A percentile compares a stretch with the other conserved stretches of the same genome.
Conservation (phyloP, 1,140 invertebrate genomes). For the Drosophila lowei region DNA sequence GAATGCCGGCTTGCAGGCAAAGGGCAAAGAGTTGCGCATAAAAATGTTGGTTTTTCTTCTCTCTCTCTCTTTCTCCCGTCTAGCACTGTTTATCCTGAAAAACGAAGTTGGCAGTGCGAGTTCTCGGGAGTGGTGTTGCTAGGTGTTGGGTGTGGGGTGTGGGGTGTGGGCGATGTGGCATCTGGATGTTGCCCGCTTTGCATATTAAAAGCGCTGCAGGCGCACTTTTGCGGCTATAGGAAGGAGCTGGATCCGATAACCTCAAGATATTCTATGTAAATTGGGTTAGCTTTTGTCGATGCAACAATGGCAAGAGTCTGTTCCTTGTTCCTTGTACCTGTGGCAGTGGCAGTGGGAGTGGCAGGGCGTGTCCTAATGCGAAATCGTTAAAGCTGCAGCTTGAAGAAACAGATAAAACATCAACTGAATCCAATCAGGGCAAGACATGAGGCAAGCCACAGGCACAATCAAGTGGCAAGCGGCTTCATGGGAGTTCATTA, state of each 20-base stretch:
- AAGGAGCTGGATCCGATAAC: conserved; percentile 51
- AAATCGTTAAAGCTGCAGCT: conserved; percentile 39
- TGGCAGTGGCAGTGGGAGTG: too few relatives aligned
- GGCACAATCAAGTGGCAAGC: conserved; percentile 49
- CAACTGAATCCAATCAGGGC: conserved; percentile 32
- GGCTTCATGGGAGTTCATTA: conserved; percentile 46
- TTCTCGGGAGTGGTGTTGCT: not conserved
- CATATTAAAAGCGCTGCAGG: conserved; percentile 62
- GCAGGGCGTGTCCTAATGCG: conserved; percentile 26
- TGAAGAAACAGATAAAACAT: conserved; percentile 33
- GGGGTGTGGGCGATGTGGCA: conserved; percentile 24
- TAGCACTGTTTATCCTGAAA: conserved; percentile 21
- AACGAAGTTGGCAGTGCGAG: not conserved
- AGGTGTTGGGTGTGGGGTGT: not conserved
- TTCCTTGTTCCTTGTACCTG: too few relatives aligned
- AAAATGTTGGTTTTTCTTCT: conserved; percentile 36
- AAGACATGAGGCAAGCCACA: conserved; percentile 18
- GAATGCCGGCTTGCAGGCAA: conserved; percentile 11
- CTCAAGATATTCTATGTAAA: conserved; percentile 69
- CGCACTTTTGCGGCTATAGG: conserved; percentile 48
- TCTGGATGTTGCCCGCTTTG: conserved; percentile 34
- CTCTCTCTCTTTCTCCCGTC: conserved; percentile 1
- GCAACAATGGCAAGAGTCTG: conserved; percentile 33
- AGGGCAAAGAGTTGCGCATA: conserved; percentile 50
- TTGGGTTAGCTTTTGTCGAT: conserved; percentile 58